A percentile compares a stretch with the other conserved stretches of the same genome.
Evolutionary conservation across 2,113 vertebrate species (phyloP).

Genomic region (Agapornis roseicollis): DNA sequence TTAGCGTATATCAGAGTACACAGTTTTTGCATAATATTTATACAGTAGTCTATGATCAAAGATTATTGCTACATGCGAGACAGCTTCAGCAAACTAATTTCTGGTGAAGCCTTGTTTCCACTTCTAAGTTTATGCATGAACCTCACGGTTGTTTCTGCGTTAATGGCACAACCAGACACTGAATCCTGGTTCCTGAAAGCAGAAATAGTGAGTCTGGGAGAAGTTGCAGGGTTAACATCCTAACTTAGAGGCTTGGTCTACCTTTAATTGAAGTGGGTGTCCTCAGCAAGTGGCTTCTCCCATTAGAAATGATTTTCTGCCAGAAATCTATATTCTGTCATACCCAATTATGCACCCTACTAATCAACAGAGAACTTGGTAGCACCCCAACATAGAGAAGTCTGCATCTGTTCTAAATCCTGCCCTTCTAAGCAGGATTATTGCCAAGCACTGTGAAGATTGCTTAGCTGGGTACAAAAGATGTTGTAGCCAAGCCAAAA

Average conservation of each 20-base stretch:
- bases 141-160: not conserved
- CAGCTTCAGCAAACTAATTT: not conserved
- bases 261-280: constrained; percentile 58
- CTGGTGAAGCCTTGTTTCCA: not conserved
- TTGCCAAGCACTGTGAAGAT: constrained; percentile 67
- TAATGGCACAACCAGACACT: not conserved
- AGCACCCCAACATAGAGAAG: constrained; percentile 60
- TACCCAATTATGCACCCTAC: constrained; percentile 67
- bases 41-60: not conserved
- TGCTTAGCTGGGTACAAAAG: constrained; percentile 80
- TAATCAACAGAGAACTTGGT: constrained; percentile 70
- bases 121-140: not conserved
- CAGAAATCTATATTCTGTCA: constrained; percentile 74
- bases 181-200: not conserved
- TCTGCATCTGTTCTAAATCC: constrained; percentile 74
- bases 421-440: constrained; percentile 66
- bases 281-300: constrained; percentile 65
- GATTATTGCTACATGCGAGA: not conserved
- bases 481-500: constrained; percentile 62
- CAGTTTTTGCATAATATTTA: not conserved
- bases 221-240: constrained; percentile 51
- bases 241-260: constrained; percentile 28
- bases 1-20: not conserved
- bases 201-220: not conserved
- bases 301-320: constrained; percentile 67